phyloP scores from a whole-genome alignment of 2,797 vertebrate species.

The Pseudomugil gertrudae region DNA sequence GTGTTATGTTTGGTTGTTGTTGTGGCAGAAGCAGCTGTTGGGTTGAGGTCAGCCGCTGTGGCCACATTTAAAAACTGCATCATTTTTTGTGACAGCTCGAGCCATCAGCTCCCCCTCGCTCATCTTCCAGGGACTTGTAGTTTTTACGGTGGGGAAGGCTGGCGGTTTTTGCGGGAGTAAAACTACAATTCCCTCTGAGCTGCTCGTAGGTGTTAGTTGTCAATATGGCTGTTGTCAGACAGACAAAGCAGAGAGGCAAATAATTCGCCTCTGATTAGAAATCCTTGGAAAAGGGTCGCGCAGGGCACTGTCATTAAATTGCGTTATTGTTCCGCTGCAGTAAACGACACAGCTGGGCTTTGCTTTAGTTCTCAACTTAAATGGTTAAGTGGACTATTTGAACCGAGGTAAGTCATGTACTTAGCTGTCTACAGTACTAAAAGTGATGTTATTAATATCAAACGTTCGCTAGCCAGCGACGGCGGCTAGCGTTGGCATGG shows the following conservation, averaged over 20 bases:
- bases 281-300: slow-evolving; percentile 78
- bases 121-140: slow-evolving; percentile 65
- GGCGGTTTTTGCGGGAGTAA: slow-evolving; percentile 8
- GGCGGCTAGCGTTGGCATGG: slow-evolving; percentile 55
- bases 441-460: slow-evolving; percentile 76
- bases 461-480: slow-evolving; percentile 57
- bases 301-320: slow-evolving; percentile 56
- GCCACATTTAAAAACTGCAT: slow-evolving; percentile 68
- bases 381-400: slow-evolving; percentile 69
- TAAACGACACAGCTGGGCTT: slow-evolving; percentile 40
- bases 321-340: slow-evolving; percentile 50
- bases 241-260: slow-evolving; percentile 86
- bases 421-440: slow-evolving; percentile 30
- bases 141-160: slow-evolving; percentile 32
- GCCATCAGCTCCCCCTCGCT: slow-evolving; percentile 37
- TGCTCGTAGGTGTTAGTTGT: slow-evolving; percentile 80
- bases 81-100: slow-evolving; percentile 62
- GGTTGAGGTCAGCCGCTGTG: slow-evolving; percentile 29
- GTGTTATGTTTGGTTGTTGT: neutral
- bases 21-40: neutral
- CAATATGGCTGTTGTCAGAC: slow-evolving; percentile 87
- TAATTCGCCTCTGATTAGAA: slow-evolving; percentile 84
- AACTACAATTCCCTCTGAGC: slow-evolving; percentile 82
- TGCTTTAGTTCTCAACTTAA: slow-evolving; percentile 60
- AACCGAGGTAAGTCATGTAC: slow-evolving; percentile 69